Base-by-base conservation (phyloP, 2,797 vertebrate species). In the Vespertilio murinus region DNA sequence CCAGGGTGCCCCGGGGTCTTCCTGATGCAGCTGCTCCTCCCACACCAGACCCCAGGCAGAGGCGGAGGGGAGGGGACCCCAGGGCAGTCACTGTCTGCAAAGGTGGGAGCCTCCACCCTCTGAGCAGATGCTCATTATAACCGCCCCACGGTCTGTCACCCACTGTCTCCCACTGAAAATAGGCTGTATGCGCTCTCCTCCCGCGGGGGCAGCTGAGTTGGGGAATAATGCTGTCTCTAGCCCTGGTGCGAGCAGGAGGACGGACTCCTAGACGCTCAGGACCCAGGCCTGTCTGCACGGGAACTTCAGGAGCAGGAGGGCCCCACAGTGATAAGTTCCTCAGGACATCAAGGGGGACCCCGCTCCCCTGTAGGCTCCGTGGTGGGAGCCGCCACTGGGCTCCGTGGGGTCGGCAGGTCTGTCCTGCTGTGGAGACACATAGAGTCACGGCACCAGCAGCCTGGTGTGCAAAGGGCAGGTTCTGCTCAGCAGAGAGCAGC, bases 131-230 rank as follows among this genome's bases (percentile, higher is more conserved):
- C 91, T 93, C 79, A 93, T 88, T 95, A 64, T 38, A 96, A 61
- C 18, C 59, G 61, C 65, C 59, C 25, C 6, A n/a, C n/a, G n/a
- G n/a, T n/a, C n/a, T n/a, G n/a, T n/a, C 11, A 17, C 6, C 45
- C 38, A 47, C 88, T 96, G 91, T n/a, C 95, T n/a, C 79, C 38
- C 70, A 7, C 95, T 97, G 83, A 97, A 97, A 97, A 89, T 67
- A 90, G 74, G 2, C 69, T 94, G 61, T 70, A 2, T 9, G 74
- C 35, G 61, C 67, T 52, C 92, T 81, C 25, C 8, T 49, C 77
- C 73, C 88, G 49, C 87, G 95, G 94, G 93, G 93, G 52, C 67
- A 77, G 30, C 86, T 85, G 92, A 30, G 30, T 74, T 94, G 90
- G 86, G 81, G 59, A 95, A 83, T 20, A 70, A 33, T 18, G 82